Base-by-base conservation (phyloP, 2,888 invertebrate species). In the Hydriomena furcata region DNA sequence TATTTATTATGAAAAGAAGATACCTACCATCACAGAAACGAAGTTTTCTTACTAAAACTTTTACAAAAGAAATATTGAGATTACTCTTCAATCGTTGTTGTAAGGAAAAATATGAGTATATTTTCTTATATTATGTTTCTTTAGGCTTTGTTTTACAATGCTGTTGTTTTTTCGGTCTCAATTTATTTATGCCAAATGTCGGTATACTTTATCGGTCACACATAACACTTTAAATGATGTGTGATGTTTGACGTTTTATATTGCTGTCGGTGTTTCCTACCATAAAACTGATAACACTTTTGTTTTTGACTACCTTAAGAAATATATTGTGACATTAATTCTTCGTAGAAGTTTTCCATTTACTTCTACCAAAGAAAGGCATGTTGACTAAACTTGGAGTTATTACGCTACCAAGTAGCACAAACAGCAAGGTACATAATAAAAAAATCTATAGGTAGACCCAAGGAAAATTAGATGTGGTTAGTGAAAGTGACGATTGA, bases 401-500 rank as follows among this genome's bases (percentile, higher is more conserved):
- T 25, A 36, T 25, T 13, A 10, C 11, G 5, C 11, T 5, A n/a
- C n/a, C 11, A 7, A 25, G 7, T 13, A 13, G 25, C 31, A 5
- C 4, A 31, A 13, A 11, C 28, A 6, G 13, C 12, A 35, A 13
- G 11, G 1, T 5, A 17, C 31, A 8, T 17, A 6, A 23, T 17
- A 5, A 17, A 25, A 51, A n/a, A n/a, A n/a, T n/a, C n/a, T n/a
- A n/a, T n/a, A n/a, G n/a, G n/a, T 25, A 35, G 31, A 42, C 32
- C 21, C n/a, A n/a, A 24, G 20, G 47, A 60, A 61, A 63, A 64
- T 64, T 57, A 47, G 49, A 50, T 61, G 68, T 48, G 68, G 64
- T 60, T 35, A 42, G 61, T 54, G 68, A 70, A 72, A 71, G 61
- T 53, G 46, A 49, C 53, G 55, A 54, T 64, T 40, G 24, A 20